A percentile compares a stretch with the other conserved stretches of the same genome.
These are phyloP conservation scores for Garrulus glandarius DNA, from an alignment of 2,797 vertebrate species.

Conservation along the genomic window DNA sequence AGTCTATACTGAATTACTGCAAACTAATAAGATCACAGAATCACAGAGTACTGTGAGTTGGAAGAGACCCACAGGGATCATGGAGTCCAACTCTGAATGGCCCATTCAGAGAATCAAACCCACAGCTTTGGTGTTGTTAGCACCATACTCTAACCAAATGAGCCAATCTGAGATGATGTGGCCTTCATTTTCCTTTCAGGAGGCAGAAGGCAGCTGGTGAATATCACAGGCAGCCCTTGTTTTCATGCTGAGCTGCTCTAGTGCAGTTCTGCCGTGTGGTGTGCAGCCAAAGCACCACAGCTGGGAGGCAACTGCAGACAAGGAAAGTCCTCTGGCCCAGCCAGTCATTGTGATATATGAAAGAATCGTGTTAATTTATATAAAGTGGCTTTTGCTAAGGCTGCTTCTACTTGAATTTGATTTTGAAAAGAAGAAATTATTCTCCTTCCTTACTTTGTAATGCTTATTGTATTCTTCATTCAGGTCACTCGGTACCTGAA, in stretches of 20 bases:
- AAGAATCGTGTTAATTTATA: constrained; percentile 39
- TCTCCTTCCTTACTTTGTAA: neutral
- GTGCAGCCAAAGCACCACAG: neutral
- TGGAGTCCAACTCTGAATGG: neutral
- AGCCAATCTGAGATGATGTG: neutral
- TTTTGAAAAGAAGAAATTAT: constrained; percentile 47
- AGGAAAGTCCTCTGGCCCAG: neutral
- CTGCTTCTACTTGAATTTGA: constrained; percentile 30
- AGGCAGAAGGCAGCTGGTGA: neutral
- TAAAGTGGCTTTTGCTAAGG: constrained; percentile 8
- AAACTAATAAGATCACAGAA: neutral
- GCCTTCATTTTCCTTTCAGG: neutral
- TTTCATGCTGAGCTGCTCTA: neutral
- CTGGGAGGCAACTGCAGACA: constrained; percentile 9
- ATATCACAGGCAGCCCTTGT: neutral
- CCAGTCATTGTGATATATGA: neutral
- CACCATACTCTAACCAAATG: neutral
- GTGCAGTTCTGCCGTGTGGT: accelerated
- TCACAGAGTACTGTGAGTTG: neutral
- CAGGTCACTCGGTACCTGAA: neutral
- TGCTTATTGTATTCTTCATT: neutral
- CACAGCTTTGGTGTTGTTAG: neutral
- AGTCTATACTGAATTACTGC: neutral
- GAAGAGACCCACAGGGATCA: neutral
- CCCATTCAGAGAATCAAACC: neutral